These are phyloP conservation scores for Penaeus monodon DNA, from an alignment of 2,888 invertebrate species.

Conservation along the genomic window DNA sequence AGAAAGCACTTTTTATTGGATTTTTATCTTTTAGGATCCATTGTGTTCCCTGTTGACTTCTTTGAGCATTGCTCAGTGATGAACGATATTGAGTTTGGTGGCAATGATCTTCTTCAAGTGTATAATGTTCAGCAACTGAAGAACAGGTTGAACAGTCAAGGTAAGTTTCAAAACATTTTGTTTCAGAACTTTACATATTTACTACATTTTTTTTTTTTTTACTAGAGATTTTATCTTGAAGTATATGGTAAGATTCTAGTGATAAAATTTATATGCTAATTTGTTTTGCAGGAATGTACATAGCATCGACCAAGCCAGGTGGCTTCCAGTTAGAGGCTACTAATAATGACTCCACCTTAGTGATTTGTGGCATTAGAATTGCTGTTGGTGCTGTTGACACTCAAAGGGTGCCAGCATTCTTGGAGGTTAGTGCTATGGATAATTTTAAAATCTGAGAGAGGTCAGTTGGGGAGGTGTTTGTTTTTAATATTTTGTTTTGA, in stretches of 20 bases:
- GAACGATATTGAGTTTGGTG: slow-evolving; percentile 94
- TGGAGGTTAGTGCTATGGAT: slow-evolving; percentile 75
- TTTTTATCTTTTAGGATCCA: slow-evolving; percentile 69
- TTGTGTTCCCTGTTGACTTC: slow-evolving; percentile 93
- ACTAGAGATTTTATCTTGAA: too few species aligned
- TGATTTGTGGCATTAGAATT: slow-evolving; percentile 90
- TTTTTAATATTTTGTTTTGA: not conserved
- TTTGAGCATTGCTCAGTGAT: slow-evolving; percentile 94
- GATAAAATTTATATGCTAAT: not conserved
- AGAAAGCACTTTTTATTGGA: too few species aligned
- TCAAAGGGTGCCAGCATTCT: slow-evolving; percentile 81
- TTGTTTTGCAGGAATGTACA: slow-evolving; percentile 82
- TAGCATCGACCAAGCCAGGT: slow-evolving; percentile 90
- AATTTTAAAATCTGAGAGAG: not conserved
- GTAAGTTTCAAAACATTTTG: slow-evolving; percentile 65
- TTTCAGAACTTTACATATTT: not conserved
- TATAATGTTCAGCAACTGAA: slow-evolving; percentile 95
- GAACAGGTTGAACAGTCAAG: slow-evolving; percentile 83
- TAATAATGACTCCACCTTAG: slow-evolving; percentile 88
- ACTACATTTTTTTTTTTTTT: too few species aligned
- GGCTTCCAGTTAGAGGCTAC: slow-evolving; percentile 90
- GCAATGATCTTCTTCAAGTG: slow-evolving; percentile 92
- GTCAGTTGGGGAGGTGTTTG: not conserved
- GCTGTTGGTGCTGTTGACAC: slow-evolving; percentile 87
- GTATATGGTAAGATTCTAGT: not conserved